phyloP scores from a whole-genome alignment of 2,888 invertebrate genomes.

The Ormia ochracea region DNA sequence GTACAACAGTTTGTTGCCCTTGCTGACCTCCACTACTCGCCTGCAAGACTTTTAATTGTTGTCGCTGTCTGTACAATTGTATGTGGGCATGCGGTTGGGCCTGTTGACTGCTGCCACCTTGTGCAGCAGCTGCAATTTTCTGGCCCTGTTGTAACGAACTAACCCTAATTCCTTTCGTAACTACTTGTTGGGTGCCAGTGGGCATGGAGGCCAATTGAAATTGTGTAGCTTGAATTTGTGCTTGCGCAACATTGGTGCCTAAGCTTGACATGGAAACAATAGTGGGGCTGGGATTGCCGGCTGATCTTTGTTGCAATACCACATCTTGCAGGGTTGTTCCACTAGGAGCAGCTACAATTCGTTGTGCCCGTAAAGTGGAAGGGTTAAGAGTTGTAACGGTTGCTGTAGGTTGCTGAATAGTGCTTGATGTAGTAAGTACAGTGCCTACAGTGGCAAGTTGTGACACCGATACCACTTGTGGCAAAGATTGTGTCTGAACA shows the following conservation, averaged over 20 bases:
- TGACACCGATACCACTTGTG: conserved; percentile 77
- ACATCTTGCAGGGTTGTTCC: conserved; percentile 73
- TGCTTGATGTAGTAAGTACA: conserved; percentile 75
- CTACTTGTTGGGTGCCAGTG: conserved; percentile 70
- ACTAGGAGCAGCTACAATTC: conserved; percentile 73
- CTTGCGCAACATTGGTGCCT: conserved; percentile 71
- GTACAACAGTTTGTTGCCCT: conserved; percentile 71
- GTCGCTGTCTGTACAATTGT: conserved; percentile 76
- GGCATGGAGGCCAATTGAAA: conserved; percentile 74
- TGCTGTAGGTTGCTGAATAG: conserved; percentile 70
- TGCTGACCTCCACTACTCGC: conserved; percentile 65
- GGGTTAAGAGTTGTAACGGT: conserved; percentile 75
- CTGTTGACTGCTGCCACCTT: conserved; percentile 64
- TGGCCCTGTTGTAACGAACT: conserved; percentile 73
- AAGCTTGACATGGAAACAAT: conserved; percentile 76
- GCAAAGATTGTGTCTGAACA: conserved; percentile 75
- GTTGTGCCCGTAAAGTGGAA: conserved; percentile 74
- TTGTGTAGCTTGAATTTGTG: conserved; percentile 75
- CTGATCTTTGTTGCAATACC: conserved; percentile 73
- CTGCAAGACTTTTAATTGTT: conserved; percentile 74
- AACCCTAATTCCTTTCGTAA: conserved; percentile 75
- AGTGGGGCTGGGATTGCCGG: conserved; percentile 74
- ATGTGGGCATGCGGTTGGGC: conserved; percentile 72
- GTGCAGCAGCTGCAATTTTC: conserved; percentile 65
- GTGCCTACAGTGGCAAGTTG: conserved; percentile 76